Base-by-base conservation (phyloP, 1,140 invertebrate genomes). In the Phenacoccus solenopsis region DNA sequence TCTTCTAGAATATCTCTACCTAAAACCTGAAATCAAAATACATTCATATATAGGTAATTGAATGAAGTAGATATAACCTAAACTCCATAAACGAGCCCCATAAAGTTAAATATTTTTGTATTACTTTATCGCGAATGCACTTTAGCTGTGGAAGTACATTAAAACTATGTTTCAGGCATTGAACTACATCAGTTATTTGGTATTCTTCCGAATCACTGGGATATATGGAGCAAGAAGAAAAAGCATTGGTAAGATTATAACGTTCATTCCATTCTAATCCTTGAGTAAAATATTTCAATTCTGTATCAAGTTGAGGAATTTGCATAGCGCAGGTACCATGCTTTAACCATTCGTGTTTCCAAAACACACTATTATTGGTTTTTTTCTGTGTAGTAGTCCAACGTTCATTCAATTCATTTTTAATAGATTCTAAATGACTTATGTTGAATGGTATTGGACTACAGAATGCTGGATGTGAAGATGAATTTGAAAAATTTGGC, bases 311-410 rank as follows among this genome's bases (percentile, higher is more conserved):
- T 7, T 74, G 59, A n/a, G 83, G 78, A 1, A 91, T 71, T 7
- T 76, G 74, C 0, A 84, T 80, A 16, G 90, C 88, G 75, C 91
- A 93, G 0, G 90, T 90, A 0, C 90, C 91, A 77, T 94, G 91
- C 75, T 93, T 94, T 0, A 81, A 77, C 90, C 90, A 94, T 77
- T 93, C 91, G 72, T 94, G 90, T 71, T 85, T 80, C 91, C 90
- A 93, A 7, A 93, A 81, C 7, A 82, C 81, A 73, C 56, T 38
- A 21, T 72, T 59, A 22, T 30, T 25, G 79, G 82, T 79, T 73
- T 76, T 83, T 22, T 38, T 13, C 67, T 67, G 68, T 32, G 32
- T 22, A 80, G 72, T 82, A 20, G 73, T 72, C 91, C 91, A 93
- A 64, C 83, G 84, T 28, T 84, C 78, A 69, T 86, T 79, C 28